A percentile compares a stretch with the other conserved stretches of the same genome.
phyloP scores from a whole-genome alignment of 64 coral and sea anemone species.

The Dendronephthya gigantea region DNA sequence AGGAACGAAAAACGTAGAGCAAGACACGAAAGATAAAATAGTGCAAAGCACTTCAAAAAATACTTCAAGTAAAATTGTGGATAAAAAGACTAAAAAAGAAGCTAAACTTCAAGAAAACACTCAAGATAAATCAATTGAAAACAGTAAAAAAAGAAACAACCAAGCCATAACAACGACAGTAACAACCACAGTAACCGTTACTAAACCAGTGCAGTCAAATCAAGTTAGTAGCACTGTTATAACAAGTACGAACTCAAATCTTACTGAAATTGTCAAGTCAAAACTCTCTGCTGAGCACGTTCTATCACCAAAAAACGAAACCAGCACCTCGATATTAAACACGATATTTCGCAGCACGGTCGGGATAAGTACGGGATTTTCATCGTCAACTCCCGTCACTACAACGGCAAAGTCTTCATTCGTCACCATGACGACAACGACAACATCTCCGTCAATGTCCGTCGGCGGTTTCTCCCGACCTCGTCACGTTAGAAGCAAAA shows the following conservation, averaged over 20 bases:
- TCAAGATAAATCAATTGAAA: neutral
- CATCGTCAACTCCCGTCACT: conserved; percentile 47
- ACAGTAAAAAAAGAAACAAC: neutral
- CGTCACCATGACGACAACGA: conserved; percentile 31
- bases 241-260: neutral
- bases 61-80: neutral
- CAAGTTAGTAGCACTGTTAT: neutral
- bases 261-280: conserved; percentile 10
- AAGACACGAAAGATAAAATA: neutral
- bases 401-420: conserved; percentile 47
- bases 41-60: neutral
- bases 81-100: neutral
- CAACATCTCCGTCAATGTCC: conserved; percentile 30
- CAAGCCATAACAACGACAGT: neutral
- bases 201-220: neutral
- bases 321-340: conserved; percentile 44
- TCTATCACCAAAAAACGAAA: neutral
- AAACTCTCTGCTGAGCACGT: conserved; percentile 16
- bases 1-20: neutral
- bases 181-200: neutral
- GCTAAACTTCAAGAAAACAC: neutral
- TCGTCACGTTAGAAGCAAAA: conserved; percentile 45
- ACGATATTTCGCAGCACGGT: conserved; percentile 60
- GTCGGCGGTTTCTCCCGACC: conserved; percentile 14
- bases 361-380: conserved; percentile 35